phyloP scores from a whole-genome alignment of 2,888 invertebrate species.

The Diarsia mendica region DNA sequence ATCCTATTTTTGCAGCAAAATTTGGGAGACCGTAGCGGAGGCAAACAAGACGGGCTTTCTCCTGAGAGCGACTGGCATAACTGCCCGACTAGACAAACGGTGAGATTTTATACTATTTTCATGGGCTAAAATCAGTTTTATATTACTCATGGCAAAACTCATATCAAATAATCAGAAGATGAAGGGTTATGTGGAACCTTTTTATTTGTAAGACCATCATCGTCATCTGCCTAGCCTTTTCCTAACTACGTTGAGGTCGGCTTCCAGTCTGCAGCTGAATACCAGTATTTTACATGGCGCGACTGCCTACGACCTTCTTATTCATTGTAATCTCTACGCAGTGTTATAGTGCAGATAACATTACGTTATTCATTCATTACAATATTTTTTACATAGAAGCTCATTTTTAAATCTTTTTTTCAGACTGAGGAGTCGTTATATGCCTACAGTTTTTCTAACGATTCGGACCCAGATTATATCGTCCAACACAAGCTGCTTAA shows the following conservation, averaged over 20 bases:
- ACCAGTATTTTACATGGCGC: too few relatives aligned
- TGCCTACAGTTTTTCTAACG: not conserved
- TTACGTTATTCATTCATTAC: not conserved
- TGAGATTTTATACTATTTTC: not conserved
- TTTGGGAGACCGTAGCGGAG: conserved; percentile 30
- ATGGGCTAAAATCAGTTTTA: too few relatives aligned
- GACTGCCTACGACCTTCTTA: not conserved
- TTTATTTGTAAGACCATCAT: not conserved
- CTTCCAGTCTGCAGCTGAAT: not conserved
- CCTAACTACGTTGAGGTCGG: not conserved
- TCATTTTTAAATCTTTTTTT: conserved; percentile 14
- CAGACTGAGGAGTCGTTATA: conserved; percentile 15
- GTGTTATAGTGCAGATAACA: not conserved
- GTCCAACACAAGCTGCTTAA: conserved; percentile 27
- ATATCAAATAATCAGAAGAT: not conserved
- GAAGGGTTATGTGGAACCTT: too few relatives aligned
- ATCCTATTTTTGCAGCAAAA: conserved; percentile 22
- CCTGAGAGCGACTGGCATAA: conserved; percentile 41
- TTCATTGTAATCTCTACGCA: not conserved
- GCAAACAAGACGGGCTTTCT: conserved; percentile 11
- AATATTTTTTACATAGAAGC: not conserved
- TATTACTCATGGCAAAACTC: not conserved
- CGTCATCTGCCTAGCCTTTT: not conserved
- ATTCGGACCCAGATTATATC: conserved; percentile 7
- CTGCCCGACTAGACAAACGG: conserved; percentile 39